Percentiles rank a stretch among this genome's conserved stretches.
These are phyloP conservation scores for Rhinogobius similis DNA, from an alignment of 2,113 vertebrate genomes.

Conservation along the genomic window DNA sequence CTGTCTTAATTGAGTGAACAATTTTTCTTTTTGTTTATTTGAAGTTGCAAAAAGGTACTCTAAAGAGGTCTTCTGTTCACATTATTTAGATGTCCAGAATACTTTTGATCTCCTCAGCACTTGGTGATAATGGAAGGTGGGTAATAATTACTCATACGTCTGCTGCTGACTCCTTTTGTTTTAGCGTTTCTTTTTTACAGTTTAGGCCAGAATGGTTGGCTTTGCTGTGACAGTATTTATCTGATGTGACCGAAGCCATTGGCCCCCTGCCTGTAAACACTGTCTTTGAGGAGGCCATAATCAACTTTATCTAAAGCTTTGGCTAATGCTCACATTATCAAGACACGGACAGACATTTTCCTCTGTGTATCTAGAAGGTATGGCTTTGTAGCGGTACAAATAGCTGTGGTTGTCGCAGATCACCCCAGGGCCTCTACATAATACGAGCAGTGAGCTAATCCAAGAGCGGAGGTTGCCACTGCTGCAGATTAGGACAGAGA, in stretches of 20 bases:
- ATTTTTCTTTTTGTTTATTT: neutral
- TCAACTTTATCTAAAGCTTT: conserved; percentile 60
- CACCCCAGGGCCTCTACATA: conserved; percentile 47
- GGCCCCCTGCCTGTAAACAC: neutral
- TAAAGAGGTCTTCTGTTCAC: neutral
- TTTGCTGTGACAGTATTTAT: conserved; percentile 30
- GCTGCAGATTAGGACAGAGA: conserved; percentile 50
- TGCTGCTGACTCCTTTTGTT: neutral
- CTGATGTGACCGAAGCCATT: neutral
- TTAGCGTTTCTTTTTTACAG: neutral
- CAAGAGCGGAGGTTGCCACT: conserved; percentile 30
- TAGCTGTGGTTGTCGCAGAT: conserved; percentile 56
- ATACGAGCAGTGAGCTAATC: conserved; percentile 53
- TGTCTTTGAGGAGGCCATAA: conserved; percentile 35
- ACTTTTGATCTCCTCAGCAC: neutral
- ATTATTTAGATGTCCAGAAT: neutral
- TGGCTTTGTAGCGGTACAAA: conserved; percentile 66
- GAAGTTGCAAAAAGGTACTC: neutral
- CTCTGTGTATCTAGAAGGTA: conserved; percentile 56
- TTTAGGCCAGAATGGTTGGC: neutral
- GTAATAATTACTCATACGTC: neutral
- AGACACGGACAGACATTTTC: conserved; percentile 46
- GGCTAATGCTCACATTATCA: conserved; percentile 57
- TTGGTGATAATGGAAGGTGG: neutral
- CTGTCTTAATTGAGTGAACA: neutral